Base-by-base conservation (phyloP, 2,797 vertebrate genomes). In the Poliocrania exsul region DNA sequence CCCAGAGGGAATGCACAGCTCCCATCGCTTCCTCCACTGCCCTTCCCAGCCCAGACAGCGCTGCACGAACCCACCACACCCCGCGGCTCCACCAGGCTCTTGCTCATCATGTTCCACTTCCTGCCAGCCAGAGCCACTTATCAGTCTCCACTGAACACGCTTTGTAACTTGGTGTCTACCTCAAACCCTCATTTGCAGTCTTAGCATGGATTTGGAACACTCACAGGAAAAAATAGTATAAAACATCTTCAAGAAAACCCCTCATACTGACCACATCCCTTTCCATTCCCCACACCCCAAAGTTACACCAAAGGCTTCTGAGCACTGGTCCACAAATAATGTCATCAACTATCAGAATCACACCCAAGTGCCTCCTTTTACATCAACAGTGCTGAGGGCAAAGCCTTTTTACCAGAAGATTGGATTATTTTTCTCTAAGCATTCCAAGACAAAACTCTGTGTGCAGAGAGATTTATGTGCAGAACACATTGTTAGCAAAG, bases 41-140 rank as follows among this genome's bases (percentile, higher is more conserved):
- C 38, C 86, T 13, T 40, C 23, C 53, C 15, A 80, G 73, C 26
- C 42, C 90, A 70, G 91, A 33, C 28, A 29, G 42, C 0, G 44
- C 93, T n/a, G 72, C 20, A 29, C 49, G 3, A 51, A 18, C 1
- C 6, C 54, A 91, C 87, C 92, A 49, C 91, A 90, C 89, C 92
- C 92, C 92, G 47, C 37, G 42, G 53, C 87, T 29, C 81, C 86
- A 65, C 57, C n/a, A 72, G 65, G 31, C 81, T 89, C 93, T 57
- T 74, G 84, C 69, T 95, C 95, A 86, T 85, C 95, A 28, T 49
- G 71, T 72, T 92, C 79, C 38, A n/a, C n/a, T 93, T 97, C 95
- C 97, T 89, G 91, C 57, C 73, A 93, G 93, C 64, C 17, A 0
- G 6, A 79, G 66, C 26, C 51, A 83, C 56, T 42, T 89, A 87